These are phyloP conservation scores for Tarsius wallacei DNA, from an alignment of 2,797 vertebrate species.

Conservation along the genomic window DNA sequence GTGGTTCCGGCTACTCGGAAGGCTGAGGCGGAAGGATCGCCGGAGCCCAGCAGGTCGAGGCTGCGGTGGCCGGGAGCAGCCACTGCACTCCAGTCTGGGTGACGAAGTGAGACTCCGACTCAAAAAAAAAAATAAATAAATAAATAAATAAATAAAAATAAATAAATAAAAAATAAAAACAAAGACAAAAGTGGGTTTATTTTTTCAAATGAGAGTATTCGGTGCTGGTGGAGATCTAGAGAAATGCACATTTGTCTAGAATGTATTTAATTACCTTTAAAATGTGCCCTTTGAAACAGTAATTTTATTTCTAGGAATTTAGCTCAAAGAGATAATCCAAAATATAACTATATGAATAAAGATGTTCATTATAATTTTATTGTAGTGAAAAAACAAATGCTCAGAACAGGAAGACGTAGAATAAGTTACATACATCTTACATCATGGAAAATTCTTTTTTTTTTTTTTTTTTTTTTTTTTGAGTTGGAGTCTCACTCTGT, in stretches of 20 bases:
- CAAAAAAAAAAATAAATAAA: no score
- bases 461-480: no score
- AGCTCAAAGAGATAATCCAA: conserved; percentile 31
- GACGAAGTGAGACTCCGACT: no score
- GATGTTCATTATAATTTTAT: conserved; percentile 49
- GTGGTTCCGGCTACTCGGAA: no score
- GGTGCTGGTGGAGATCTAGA: neutral
- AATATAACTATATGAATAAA: conserved; percentile 19
- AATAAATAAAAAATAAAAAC: no score
- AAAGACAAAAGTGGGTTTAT: neutral
- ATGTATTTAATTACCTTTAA: conserved; percentile 12
- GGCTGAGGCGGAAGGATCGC: no score
- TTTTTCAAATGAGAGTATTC: neutral
- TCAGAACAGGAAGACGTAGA: conserved; percentile 1
- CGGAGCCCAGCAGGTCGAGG: no score
- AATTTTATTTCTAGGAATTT: conserved; percentile 63
- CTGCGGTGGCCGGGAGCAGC: no score
- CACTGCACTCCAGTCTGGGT: no score
- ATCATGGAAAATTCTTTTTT: conserved; percentile 49
- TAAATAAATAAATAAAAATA: no score
- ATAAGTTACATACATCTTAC: neutral
- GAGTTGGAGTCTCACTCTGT: no score
- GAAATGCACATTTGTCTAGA: neutral
- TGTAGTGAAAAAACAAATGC: neutral
- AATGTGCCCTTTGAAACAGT: neutral